Evolutionary conservation across 2,797 vertebrate genomes (phyloP).

Genomic region (Brachyrhaphis roseni): DNA sequence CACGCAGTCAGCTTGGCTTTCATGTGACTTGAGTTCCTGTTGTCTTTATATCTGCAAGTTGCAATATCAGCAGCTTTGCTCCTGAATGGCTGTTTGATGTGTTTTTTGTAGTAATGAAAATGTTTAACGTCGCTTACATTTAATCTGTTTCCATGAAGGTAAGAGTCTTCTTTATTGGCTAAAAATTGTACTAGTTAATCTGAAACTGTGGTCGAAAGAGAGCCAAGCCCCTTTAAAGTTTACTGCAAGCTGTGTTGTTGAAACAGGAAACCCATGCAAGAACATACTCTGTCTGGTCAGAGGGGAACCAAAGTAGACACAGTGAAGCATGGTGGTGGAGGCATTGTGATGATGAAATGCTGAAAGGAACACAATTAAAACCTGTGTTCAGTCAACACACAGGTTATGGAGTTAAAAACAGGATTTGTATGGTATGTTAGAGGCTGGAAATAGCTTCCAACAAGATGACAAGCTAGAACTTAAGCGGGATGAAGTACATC

Average conservation of each 20-base stretch:
- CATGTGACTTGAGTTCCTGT: constrained; percentile 50
- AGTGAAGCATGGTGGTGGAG: not conserved
- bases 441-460: not conserved
- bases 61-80: not conserved
- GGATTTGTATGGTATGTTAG: not conserved
- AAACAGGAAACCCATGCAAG: not conserved
- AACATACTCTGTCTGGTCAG: not conserved
- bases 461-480: not conserved
- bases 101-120: not conserved
- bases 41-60: constrained; percentile 2
- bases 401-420: not conserved
- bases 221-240: not conserved
- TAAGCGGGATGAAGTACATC: not conserved
- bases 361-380: not conserved
- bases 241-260: not conserved
- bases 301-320: not conserved
- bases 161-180: not conserved
- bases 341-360: not conserved
- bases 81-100: not conserved
- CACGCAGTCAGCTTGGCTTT: not conserved
- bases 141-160: not conserved
- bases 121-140: not conserved
- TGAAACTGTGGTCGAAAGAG: not conserved
- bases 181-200: not conserved
- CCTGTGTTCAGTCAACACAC: no score